Conservation (phyloP, 2,888 invertebrate species). For the Helobdella robusta region DNA sequence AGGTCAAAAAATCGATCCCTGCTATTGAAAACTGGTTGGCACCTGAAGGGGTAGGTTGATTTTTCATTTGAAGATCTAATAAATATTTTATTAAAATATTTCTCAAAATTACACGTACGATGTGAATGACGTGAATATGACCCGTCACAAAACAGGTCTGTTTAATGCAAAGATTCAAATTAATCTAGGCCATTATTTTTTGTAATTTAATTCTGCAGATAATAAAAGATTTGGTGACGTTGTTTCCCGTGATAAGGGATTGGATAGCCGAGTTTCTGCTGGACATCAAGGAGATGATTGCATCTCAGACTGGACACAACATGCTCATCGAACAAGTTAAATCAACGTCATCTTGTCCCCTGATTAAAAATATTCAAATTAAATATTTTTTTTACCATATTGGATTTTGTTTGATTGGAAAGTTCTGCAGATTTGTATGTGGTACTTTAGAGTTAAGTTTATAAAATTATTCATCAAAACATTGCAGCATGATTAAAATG, state of each 20-base stretch:
- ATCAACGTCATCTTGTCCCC: neutral
- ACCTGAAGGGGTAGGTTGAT: conserved; percentile 36
- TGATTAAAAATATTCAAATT: neutral
- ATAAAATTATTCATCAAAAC: too few species aligned
- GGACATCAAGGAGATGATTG: conserved; percentile 45
- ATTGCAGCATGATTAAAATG: too few species aligned
- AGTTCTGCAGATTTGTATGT: too few species aligned
- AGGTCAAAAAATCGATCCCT: conserved; percentile 37
- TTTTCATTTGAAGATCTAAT: neutral
- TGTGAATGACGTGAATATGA: too few species aligned
- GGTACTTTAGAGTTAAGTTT: too few species aligned
- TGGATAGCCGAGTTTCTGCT: conserved; percentile 47
- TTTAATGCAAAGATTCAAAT: too few species aligned
- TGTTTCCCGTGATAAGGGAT: conserved; percentile 46
- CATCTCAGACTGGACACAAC: conserved; percentile 46
- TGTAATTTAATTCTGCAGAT: too few species aligned
- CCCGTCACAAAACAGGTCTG: too few species aligned
- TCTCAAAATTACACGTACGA: too few species aligned
- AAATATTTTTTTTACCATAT: neutral
- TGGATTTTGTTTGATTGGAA: too few species aligned
- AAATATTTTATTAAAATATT: too few species aligned
- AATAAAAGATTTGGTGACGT: conserved; percentile 42
- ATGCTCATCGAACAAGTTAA: conserved; percentile 47
- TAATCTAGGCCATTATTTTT: too few species aligned
- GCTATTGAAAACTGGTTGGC: conserved; percentile 38